A percentile compares a stretch with the other conserved stretches of the same genome.
phyloP scores from a whole-genome alignment of 2,888 invertebrate genomes.

The Pseudanteris insignis region DNA sequence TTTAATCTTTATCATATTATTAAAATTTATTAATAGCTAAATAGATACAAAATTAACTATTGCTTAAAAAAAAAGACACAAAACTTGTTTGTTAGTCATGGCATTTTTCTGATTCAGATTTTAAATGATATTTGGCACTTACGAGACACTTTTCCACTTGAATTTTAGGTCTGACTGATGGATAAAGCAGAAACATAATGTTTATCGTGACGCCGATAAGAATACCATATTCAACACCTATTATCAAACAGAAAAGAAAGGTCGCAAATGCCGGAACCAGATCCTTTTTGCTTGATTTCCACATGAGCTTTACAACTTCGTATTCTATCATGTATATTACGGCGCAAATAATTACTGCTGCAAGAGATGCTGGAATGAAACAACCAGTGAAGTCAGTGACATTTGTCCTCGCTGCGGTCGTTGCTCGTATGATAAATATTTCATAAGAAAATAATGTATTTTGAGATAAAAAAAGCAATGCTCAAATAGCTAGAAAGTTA shows the following conservation, averaged over 20 bases:
- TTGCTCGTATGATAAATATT: neutral
- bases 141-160: slow-evolving; percentile 78
- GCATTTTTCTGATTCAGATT: too few relatives aligned
- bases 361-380: slow-evolving; percentile 73
- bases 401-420: slow-evolving; percentile 22
- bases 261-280: slow-evolving; percentile 83
- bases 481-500: too few relatives aligned
- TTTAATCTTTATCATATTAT: too few relatives aligned
- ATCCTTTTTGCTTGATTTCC: slow-evolving; percentile 83
- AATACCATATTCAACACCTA: slow-evolving; percentile 89
- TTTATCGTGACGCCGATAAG: slow-evolving; percentile 83
- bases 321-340: slow-evolving; percentile 96
- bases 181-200: slow-evolving; percentile 80
- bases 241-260: slow-evolving; percentile 80
- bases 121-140: too few relatives aligned
- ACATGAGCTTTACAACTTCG: slow-evolving; percentile 86
- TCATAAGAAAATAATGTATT: neutral
- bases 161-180: slow-evolving; percentile 82
- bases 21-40: too few relatives aligned
- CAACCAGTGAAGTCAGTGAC: slow-evolving; percentile 1
- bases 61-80: too few relatives aligned
- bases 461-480: neutral
- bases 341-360: slow-evolving; percentile 93
- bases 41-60: too few relatives aligned
- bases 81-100: too few relatives aligned